Evolutionary conservation across 2,113 vertebrate genomes (phyloP).

Genomic region (Cryptomyrus ogoouensis): DNA sequence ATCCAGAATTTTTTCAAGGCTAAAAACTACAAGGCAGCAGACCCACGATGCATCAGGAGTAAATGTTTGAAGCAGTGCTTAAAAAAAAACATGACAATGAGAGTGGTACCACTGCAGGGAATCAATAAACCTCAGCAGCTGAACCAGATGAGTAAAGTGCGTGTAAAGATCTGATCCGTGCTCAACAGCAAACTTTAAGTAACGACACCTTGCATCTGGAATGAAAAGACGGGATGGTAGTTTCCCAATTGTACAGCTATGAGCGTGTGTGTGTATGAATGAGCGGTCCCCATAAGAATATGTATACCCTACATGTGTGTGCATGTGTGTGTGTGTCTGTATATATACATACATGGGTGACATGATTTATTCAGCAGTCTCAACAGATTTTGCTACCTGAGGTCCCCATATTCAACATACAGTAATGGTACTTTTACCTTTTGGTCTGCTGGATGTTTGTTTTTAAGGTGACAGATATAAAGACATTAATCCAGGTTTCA

Average conservation of each 20-base stretch:
- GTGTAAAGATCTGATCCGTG: background rate
- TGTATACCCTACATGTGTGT: too few species aligned
- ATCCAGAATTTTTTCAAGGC: background rate
- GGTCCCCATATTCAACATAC: background rate
- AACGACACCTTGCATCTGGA: background rate
- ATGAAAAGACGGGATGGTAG: background rate
- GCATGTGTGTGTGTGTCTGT: too few species aligned
- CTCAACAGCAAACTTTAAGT: background rate
- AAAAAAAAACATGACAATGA: background rate
- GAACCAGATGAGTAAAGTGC: background rate
- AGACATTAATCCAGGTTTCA: background rate
- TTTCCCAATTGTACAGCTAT: background rate
- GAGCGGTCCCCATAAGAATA: too few species aligned
- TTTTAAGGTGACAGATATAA: background rate
- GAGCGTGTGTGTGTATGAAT: too few species aligned
- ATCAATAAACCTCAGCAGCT: background rate
- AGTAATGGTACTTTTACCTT: background rate
- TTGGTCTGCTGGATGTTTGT: background rate
- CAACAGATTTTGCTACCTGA: background rate
- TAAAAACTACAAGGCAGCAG: background rate
- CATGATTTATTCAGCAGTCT: background rate
- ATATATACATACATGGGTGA: background rate
- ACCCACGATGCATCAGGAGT: background rate
- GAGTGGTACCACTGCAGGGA: background rate
- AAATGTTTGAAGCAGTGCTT: background rate